Evolutionary conservation across 2,797 vertebrate genomes (phyloP).

Genomic region (Lepidocolaptes lacrymiger): DNA sequence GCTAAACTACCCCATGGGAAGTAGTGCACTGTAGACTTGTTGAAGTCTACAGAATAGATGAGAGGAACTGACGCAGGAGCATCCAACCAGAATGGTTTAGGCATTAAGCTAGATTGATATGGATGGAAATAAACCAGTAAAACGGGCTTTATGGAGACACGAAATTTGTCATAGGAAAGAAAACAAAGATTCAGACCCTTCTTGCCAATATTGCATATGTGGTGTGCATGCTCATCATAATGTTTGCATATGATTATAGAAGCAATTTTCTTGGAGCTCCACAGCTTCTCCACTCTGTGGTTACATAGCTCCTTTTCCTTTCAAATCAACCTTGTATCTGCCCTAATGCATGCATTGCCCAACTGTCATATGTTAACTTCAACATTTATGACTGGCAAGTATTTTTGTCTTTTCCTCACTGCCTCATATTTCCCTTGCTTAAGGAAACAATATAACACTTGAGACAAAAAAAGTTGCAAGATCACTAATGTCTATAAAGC

Average conservation of each 20-base stretch:
- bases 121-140: not conserved
- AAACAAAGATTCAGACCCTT: not conserved
- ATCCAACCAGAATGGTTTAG: not conserved
- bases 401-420: not conserved
- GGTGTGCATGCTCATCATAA: fast-evolving
- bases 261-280: not conserved
- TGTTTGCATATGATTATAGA: not conserved
- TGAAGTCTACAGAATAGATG: not conserved
- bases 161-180: not conserved
- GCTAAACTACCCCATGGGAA: not conserved
- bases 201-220: not conserved
- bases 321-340: not conserved
- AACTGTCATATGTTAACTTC: not conserved
- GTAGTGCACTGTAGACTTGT: not conserved
- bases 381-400: not conserved
- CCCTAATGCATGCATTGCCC: not conserved
- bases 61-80: not conserved
- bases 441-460: not conserved
- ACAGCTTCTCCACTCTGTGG: not conserved
- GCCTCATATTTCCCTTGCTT: not conserved
- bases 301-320: not conserved
- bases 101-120: not conserved
- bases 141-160: not conserved
- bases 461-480: not conserved
- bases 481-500: not conserved